Base-by-base conservation (phyloP, 2,113 vertebrate genomes). In the Gopherus evgoodei region DNA sequence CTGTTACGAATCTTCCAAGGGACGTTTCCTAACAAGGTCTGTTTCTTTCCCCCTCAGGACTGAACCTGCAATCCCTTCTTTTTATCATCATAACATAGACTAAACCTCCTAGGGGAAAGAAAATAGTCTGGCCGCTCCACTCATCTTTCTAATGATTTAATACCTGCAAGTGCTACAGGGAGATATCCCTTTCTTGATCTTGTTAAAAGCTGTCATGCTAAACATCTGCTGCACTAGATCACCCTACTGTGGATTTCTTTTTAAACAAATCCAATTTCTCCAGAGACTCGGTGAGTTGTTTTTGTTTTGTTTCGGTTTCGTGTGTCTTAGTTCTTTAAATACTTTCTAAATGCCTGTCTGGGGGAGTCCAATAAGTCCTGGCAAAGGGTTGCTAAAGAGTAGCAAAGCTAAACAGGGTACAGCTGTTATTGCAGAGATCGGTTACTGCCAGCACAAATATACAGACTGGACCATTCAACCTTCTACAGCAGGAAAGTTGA, bases 381-480 rank as follows among this genome's bases (percentile, higher is more conserved):
- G 94, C 96, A 86, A 72, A 76, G 81, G 35, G 65, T 75, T 86
- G 87, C 54, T 82, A 87, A 87, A 59, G 44, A 94, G 97, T 90
- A 97, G 97, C 97, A 96, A 96, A 95, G 90, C 93, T 90, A 95
- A 96, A 93, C 89, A 95, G 95, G 95, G 96, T 69, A 90, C 0
- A n/a, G 93, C 81, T 90, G 94, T 97, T 96, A 89, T 29, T 96
- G 95, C 1, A 95, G 93, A 31, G 83, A 87, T 52, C 91, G 10
- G 65, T 94, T 88, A 13, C 62, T 93, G 96, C 96, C 96, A 97
- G 97, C 93, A 96, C 94, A 96, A 96, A 97, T 81, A 96, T 94
- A 90, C 93, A 86, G 91, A 50, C 94, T n/a, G 87, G n/a, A 47
- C 91, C 90, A 49, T 53, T 87, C 97, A 96, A 82, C 91, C 95